phyloP scores from a whole-genome alignment of 2,797 vertebrate genomes.

The Ficedula albicollis region DNA sequence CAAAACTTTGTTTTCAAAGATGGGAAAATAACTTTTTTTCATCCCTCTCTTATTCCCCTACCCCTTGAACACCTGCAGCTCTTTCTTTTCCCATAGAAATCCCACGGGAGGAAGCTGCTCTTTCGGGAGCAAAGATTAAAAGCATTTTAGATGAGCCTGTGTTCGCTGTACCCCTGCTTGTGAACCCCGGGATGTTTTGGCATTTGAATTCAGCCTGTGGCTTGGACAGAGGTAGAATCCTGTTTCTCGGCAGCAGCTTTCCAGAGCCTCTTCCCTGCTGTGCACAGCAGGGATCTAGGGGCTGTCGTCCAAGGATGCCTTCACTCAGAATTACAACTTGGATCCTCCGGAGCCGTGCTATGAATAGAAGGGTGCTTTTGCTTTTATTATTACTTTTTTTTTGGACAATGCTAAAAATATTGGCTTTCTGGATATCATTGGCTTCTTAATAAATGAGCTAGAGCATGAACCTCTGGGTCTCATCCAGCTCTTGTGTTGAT shows the following conservation, averaged over 20 bases:
- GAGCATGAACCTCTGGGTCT: neutral
- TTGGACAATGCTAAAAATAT: neutral
- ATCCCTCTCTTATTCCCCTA: neutral
- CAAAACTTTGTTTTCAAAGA: neutral
- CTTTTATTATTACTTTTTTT: neutral
- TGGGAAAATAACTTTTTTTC: neutral
- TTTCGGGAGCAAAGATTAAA: slow-evolving; percentile 28
- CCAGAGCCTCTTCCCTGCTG: slow-evolving; percentile 19
- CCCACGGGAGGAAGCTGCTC: neutral
- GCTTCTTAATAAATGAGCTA: neutral
- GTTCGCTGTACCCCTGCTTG: neutral
- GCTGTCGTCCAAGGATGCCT: slow-evolving; percentile 42
- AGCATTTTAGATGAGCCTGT: slow-evolving; percentile 23
- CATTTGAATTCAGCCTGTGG: slow-evolving; percentile 9
- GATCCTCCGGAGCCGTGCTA: neutral
- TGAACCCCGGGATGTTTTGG: neutral
- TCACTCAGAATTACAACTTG: slow-evolving; percentile 32
- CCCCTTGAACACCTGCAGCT: neutral
- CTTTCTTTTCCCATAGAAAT: neutral
- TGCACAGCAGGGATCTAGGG: slow-evolving; percentile 22
- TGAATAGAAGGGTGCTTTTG: slow-evolving; percentile 23
- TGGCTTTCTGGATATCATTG: neutral
- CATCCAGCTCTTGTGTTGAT: neutral
- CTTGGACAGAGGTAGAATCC: slow-evolving; percentile 24
- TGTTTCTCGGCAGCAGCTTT: neutral